Conservation (phyloP, 2,888 invertebrate species). For the Tiphia femorata region DNA sequence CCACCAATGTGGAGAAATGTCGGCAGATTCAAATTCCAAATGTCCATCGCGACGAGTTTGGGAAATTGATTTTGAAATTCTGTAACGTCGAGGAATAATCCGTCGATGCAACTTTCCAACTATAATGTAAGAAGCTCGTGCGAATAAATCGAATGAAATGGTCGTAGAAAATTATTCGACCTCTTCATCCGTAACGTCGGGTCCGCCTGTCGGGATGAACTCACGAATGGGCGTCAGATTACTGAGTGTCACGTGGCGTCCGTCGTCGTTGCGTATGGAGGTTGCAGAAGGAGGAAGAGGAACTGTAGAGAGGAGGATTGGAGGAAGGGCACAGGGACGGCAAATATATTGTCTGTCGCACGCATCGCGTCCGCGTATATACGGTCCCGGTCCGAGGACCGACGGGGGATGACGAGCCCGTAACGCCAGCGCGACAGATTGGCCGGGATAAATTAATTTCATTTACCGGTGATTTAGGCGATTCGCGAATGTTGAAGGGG, state of each 20-base stretch:
- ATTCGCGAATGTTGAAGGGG: slow-evolving; percentile 44
- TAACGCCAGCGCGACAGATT: slow-evolving; percentile 54
- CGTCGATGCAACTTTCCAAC: too few relatives aligned
- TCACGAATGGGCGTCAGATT: slow-evolving; percentile 42
- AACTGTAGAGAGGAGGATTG: too few relatives aligned
- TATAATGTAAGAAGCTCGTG: too few relatives aligned
- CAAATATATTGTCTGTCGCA: slow-evolving; percentile 56
- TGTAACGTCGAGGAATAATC: too few relatives aligned
- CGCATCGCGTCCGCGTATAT: slow-evolving; percentile 48
- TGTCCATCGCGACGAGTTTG: too few relatives aligned
- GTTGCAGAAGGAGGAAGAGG: too few relatives aligned
- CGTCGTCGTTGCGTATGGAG: too few relatives aligned
- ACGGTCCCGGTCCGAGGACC: slow-evolving; percentile 37
- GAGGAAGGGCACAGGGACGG: too few relatives aligned
- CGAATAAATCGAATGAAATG: slow-evolving; percentile 44
- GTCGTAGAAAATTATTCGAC: slow-evolving; percentile 41
- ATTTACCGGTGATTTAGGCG: slow-evolving; percentile 55
- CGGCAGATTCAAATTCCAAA: too few relatives aligned
- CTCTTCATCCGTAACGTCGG: slow-evolving; percentile 41
- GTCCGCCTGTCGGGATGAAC: slow-evolving; percentile 49
- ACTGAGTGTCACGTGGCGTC: slow-evolving; percentile 44
- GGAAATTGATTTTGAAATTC: too few relatives aligned
- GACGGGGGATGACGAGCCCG: slow-evolving; percentile 42
- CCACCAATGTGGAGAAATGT: too few relatives aligned
- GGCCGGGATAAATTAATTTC: slow-evolving; percentile 57